Percentiles rank a stretch among this genome's conserved stretches.
Evolutionary conservation across 2,113 vertebrate species (phyloP).

Genomic region (Pseudorasbora parva): DNA sequence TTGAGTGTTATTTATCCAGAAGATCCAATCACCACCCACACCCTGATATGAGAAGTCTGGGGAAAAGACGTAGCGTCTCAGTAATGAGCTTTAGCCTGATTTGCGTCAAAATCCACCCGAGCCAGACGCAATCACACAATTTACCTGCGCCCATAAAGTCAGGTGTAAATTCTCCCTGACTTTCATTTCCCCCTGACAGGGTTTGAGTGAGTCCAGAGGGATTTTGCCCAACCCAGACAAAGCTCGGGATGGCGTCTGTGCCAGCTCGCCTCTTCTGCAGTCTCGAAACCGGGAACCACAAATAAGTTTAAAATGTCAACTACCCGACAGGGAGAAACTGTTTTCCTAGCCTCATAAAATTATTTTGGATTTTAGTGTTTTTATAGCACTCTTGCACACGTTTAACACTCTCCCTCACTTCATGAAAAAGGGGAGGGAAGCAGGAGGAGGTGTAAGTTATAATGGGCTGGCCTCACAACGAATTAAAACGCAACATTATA

Average conservation of each 20-base stretch:
- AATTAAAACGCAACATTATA: constrained; percentile 82
- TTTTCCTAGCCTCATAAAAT: constrained; percentile 72
- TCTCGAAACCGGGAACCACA: constrained; percentile 52
- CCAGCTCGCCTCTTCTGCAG: constrained; percentile 43
- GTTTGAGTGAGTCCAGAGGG: constrained; percentile 56
- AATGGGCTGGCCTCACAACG: constrained; percentile 67
- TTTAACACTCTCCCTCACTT: constrained; percentile 67
- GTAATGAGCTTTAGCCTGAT: constrained; percentile 37
- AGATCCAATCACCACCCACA: background rate
- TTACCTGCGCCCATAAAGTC: constrained; percentile 55
- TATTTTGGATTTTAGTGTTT: constrained; percentile 77
- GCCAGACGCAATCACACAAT: constrained; percentile 41
- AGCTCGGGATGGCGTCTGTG: constrained; percentile 30
- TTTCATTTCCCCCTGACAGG: constrained; percentile 54
- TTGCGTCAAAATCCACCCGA: constrained; percentile 34
- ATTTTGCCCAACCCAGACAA: constrained; percentile 49
- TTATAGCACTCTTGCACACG: constrained; percentile 68
- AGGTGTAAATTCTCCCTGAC: constrained; percentile 57
- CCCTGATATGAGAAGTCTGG: constrained; percentile 20
- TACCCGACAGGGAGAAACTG: constrained; percentile 62
- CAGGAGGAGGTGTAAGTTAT: constrained; percentile 67
- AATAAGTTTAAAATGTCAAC: constrained; percentile 69
- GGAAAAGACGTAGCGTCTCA: constrained; percentile 19
- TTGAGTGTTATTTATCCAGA: constrained; percentile 75
- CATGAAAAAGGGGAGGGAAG: constrained; percentile 53